These are phyloP conservation scores for Merluccius polli DNA, from an alignment of 2,797 vertebrate species.

Conservation along the genomic window DNA sequence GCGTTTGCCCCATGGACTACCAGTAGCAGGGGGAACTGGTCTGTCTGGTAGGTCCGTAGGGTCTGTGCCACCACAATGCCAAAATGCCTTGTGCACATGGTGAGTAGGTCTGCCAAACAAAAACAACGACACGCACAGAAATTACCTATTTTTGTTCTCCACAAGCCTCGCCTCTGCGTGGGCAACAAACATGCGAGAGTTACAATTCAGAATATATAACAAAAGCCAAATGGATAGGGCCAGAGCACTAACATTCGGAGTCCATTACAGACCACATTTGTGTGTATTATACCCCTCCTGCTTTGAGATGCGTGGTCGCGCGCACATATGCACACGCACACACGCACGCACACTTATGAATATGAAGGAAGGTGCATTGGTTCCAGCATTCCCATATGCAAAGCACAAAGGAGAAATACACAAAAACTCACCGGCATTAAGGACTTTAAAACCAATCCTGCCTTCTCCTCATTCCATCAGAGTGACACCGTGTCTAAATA, in stretches of 20 bases:
- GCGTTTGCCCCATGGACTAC: constrained; percentile 98
- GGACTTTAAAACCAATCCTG: constrained; percentile 72
- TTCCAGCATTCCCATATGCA: constrained; percentile 31
- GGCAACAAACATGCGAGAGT: not conserved
- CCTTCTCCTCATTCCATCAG: constrained; percentile 63
- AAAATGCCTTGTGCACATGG: constrained; percentile 96
- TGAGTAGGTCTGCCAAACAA: constrained; percentile 85
- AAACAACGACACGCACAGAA: not conserved
- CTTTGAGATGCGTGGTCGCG: not conserved
- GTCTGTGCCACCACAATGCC: constrained; percentile 97
- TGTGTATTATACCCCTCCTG: not conserved
- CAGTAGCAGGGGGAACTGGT: constrained; percentile 97
- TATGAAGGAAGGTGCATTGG: constrained; percentile 6
- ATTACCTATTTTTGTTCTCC: not conserved
- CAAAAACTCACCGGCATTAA: constrained; percentile 65
- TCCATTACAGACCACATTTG: not conserved
- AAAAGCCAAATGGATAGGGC: not conserved
- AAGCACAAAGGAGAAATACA: constrained; percentile 49
- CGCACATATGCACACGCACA: not conserved
- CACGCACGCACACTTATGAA: constrained; percentile 16
- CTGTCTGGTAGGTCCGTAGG: constrained; percentile 95
- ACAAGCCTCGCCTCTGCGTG: not conserved
- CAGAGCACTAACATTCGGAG: not conserved
- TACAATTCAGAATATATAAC: not conserved
- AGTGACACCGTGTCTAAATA: constrained; percentile 67